Evolutionary conservation across 2,888 invertebrate genomes (phyloP), one percentile per base, ranked within the genome.

Genomic region (Acronicta aceris): DNA sequence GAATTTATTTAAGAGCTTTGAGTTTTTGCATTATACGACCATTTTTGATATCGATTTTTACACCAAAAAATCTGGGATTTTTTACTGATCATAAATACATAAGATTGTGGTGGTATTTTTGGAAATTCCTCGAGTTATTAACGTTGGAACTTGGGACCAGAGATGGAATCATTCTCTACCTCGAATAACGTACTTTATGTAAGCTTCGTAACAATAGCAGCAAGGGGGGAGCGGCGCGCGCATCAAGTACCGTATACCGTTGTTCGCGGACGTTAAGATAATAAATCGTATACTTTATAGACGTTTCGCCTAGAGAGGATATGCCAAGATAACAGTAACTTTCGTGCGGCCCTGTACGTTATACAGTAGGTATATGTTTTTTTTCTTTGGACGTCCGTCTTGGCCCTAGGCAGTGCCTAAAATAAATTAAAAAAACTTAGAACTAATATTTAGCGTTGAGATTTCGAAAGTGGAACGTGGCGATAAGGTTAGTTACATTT

Each of bases 241-340:
- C 89, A 92, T 89, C 83, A 92, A 92, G 92, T 88, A 88, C 87
- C 77, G 83, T 76, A 82, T 88, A 87, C 82, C 84, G 84, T 81
- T 88, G 86, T 89, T 85, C 83, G 82, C 64, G 78, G 65, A 76
- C 81, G 74, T 79, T 82, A 88, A 90, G 91, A 89, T 90, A 91
- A 91, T 90, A 91, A 90, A 89, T 81, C 73, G 76, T 71, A 76
- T 88, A 88, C 92, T 92, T 93, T 94, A 92, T 94, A 85, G 87
- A 82, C 91, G 90, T 87, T 86, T 89, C 88, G 93, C 93, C 94
- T 94, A 93, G 93, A 93, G 94, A 95, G 95, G 95, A 95, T 95
- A 95, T 95, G 94, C 93, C 94, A 93, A 95, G 95, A 95, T 95
- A 95, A 95, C 95, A 95, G 95, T 95, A 95, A 95, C 94, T 95